Conservation (phyloP, 2,888 invertebrate genomes). For the Eupithecia tripunctaria region DNA sequence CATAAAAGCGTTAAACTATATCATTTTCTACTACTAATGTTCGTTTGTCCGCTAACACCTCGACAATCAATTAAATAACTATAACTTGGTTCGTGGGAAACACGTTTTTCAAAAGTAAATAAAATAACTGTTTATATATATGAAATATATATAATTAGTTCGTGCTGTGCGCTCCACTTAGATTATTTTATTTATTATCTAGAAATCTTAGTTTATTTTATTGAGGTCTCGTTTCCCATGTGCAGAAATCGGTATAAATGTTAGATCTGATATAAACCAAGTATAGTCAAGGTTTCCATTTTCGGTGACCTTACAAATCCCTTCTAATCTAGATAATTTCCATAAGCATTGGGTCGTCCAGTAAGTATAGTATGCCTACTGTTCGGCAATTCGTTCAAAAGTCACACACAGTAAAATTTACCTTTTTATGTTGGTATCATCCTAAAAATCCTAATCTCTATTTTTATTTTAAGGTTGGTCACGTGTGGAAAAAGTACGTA, state of each 20-base stretch:
- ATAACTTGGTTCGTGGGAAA: neutral
- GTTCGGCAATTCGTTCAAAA: neutral
- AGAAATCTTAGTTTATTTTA: conserved; percentile 31
- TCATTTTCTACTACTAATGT: neutral
- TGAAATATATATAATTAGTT: conserved; percentile 18
- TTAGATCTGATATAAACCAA: conserved; percentile 25
- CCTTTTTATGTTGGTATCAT: neutral
- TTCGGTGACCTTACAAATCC: conserved; percentile 25
- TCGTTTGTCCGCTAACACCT: conserved; percentile 1
- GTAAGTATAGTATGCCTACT: neutral
- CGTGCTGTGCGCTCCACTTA: conserved; percentile 25
- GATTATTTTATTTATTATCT: conserved; percentile 31
- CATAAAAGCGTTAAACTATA: neutral
- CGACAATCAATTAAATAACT: conserved; percentile 1
- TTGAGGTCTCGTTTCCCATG: conserved; percentile 6
- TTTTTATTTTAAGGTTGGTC: neutral
- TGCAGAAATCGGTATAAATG: conserved; percentile 22
- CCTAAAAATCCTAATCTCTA: neutral
- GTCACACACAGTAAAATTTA: too few relatives aligned
- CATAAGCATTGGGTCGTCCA: neutral
- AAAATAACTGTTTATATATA: neutral
- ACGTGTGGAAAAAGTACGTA: too few relatives aligned
- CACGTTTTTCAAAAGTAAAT: neutral
- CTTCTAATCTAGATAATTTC: conserved; percentile 27
- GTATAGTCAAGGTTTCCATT: conserved; percentile 28